Evolutionary conservation across 2,797 vertebrate species (phyloP).

Genomic region (Hipposideros larvatus): DNA sequence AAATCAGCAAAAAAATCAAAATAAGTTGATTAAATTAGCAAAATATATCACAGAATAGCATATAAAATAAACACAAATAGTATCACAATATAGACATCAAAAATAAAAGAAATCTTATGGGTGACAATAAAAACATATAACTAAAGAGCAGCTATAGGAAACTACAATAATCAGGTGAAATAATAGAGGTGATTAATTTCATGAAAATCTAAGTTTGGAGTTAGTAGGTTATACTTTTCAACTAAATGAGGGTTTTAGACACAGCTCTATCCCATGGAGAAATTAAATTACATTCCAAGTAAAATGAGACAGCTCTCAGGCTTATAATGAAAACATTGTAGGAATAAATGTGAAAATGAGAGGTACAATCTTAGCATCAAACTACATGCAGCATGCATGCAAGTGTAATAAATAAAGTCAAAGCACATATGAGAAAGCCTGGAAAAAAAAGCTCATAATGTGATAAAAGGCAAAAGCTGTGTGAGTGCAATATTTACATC

Average conservation of each 20-base stretch:
- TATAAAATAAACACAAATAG: neutral
- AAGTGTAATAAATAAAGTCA: neutral
- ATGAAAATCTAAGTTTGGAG: neutral
- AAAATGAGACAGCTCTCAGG: neutral
- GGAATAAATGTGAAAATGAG: neutral
- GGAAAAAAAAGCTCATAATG: neutral
- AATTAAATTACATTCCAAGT: constrained; percentile 21
- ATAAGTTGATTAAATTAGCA: neutral
- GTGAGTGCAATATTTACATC: neutral
- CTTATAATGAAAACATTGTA: neutral
- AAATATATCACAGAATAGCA: neutral
- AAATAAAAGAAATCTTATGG: neutral
- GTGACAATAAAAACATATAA: neutral
- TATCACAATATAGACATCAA: neutral
- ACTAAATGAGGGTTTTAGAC: neutral
- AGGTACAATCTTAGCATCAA: neutral
- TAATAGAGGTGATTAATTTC: neutral
- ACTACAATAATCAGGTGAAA: neutral
- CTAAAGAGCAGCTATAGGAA: neutral
- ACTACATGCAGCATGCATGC: neutral
- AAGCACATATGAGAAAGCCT: neutral
- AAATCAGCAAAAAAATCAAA: neutral
- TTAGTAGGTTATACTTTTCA: neutral
- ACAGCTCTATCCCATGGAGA: neutral
- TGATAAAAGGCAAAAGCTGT: neutral